Evolutionary conservation across 2,113 vertebrate species (phyloP).

Genomic region (Pachyramphus minor): DNA sequence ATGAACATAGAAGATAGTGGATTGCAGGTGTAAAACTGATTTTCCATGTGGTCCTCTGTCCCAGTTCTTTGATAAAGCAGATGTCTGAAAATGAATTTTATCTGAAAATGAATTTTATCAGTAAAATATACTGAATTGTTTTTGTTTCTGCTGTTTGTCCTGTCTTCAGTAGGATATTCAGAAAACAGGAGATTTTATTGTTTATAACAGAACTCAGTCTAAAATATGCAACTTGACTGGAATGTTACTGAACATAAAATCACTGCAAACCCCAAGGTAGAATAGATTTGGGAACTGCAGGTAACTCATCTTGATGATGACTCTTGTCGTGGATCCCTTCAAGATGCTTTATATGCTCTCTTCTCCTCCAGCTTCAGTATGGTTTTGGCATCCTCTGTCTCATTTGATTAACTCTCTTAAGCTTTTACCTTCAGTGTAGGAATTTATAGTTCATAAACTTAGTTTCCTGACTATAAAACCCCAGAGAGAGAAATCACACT

Average conservation of each 20-base stretch:
- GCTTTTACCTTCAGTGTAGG: background rate
- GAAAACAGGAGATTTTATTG: slow-evolving; percentile 7
- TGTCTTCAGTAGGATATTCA: background rate
- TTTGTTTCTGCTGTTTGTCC: background rate
- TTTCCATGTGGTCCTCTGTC: background rate
- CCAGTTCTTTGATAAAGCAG: background rate
- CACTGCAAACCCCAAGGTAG: background rate
- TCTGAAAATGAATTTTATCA: background rate
- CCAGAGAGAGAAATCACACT: background rate
- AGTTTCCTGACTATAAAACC: background rate
- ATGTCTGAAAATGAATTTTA: background rate
- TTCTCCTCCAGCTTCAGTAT: background rate
- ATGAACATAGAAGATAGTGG: background rate
- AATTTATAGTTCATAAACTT: background rate
- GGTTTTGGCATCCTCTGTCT: background rate
- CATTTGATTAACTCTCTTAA: background rate
- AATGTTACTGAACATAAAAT: background rate
- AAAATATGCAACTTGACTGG: background rate
- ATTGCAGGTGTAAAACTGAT: background rate
- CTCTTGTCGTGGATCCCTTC: background rate
- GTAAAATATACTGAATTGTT: background rate
- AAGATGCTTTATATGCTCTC: background rate
- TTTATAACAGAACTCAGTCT: slow-evolving; percentile 24
- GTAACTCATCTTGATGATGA: background rate
- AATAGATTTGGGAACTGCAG: background rate